Conservation (phyloP, 2,888 invertebrate species). For the Xanthorhoe designata region DNA sequence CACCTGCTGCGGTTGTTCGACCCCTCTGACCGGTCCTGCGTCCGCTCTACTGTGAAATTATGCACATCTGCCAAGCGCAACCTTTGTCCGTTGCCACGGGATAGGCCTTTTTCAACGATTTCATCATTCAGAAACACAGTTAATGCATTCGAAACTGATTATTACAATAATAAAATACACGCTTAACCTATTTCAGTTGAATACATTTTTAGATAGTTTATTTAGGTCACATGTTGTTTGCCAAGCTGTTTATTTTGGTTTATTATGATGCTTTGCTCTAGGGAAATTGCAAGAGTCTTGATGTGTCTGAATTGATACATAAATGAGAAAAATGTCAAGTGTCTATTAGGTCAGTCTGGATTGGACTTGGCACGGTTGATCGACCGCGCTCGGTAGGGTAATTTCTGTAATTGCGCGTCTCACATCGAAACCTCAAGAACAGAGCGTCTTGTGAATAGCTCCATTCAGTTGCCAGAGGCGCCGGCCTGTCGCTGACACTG, state of each 20-base stretch:
- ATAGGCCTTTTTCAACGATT: conserved; percentile 33
- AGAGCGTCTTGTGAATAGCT: conserved; percentile 67
- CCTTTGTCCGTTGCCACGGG: conserved; percentile 37
- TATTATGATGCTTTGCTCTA: conserved; percentile 6
- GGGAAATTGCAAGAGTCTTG: background rate
- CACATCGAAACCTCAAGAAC: conserved; percentile 65
- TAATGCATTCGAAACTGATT: conserved; percentile 12
- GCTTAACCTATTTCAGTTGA: conserved; percentile 29
- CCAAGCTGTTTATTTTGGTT: conserved; percentile 14
- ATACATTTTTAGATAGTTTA: conserved; percentile 29
- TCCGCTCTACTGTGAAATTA: conserved; percentile 79
- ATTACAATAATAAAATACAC: conserved; percentile 26
- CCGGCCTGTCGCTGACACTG: conserved; percentile 59
- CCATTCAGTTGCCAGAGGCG: conserved; percentile 54
- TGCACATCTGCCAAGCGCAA: conserved; percentile 69
- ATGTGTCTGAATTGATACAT: background rate
- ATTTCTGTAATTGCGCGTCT: conserved; percentile 59
- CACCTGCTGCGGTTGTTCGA: conserved; percentile 75
- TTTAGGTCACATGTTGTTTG: conserved; percentile 25
- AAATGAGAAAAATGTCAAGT: conserved; percentile 11
- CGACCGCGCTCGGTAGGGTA: conserved; percentile 44
- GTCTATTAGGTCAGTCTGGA: conserved; percentile 21
- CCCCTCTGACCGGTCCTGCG: conserved; percentile 73
- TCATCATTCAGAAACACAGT: conserved; percentile 25
- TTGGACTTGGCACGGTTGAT: conserved; percentile 41